Evolutionary conservation across 2,113 vertebrate species (phyloP).

Genomic region (Vulpes vulpes): DNA sequence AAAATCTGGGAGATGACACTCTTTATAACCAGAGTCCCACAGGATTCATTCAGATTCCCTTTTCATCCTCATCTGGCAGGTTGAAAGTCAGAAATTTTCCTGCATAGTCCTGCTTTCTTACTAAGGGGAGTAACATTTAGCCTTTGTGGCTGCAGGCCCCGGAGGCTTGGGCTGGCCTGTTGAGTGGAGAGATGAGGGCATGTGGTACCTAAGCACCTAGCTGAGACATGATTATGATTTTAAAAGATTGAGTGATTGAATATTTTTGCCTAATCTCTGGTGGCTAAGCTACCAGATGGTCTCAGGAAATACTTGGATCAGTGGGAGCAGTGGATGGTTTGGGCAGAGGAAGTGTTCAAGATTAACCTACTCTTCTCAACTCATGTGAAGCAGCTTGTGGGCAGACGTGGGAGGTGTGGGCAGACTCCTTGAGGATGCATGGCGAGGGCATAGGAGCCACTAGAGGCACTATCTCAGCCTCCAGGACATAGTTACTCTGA

Average conservation of each 20-base stretch:
- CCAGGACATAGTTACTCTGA: background rate
- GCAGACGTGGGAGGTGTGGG: background rate
- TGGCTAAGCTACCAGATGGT: background rate
- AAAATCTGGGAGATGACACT: background rate
- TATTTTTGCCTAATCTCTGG: background rate
- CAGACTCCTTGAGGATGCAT: background rate
- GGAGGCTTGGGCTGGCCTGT: background rate
- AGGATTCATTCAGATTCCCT: background rate
- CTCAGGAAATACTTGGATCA: too few species aligned
- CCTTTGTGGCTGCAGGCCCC: too few species aligned
- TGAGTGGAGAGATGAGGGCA: background rate
- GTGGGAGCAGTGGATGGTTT: background rate
- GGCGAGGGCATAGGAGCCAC: background rate
- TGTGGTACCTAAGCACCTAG: background rate
- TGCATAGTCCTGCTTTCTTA: background rate
- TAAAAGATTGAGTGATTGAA: background rate
- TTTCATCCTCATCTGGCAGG: background rate
- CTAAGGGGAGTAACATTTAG: background rate
- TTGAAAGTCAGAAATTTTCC: background rate
- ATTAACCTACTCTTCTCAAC: background rate
- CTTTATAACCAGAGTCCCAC: background rate
- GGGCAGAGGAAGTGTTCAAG: background rate
- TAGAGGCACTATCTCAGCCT: background rate
- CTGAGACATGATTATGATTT: background rate
- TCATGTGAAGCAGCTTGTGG: background rate